A percentile compares a stretch with the other conserved stretches of the same genome.
Conservation (phyloP, 2,113 vertebrate genomes). For the Scalopus aquaticus region DNA sequence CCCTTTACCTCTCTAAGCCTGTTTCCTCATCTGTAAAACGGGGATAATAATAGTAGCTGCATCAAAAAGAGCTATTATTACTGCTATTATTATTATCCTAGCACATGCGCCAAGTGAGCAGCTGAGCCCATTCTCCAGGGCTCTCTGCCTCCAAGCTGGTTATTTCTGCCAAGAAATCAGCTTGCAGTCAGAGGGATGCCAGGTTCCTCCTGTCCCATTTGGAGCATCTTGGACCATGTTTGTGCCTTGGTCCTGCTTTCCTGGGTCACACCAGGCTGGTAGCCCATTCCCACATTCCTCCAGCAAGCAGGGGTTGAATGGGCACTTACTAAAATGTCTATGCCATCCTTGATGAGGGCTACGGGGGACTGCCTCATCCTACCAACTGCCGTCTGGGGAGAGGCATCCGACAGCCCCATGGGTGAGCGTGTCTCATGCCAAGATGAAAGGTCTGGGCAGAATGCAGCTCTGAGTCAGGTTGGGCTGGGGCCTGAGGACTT, state of each 20-base stretch:
- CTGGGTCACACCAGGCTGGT: neutral
- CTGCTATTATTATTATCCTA: neutral
- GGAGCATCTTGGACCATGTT: neutral
- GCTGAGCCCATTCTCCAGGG: neutral
- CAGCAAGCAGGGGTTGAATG: too few relatives aligned
- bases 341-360: accelerated
- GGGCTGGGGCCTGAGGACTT: neutral
- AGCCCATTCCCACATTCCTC: neutral
- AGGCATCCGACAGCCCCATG: neutral
- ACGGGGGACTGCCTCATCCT: neutral
- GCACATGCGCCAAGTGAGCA: neutral
- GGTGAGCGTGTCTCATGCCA: neutral
- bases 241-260: neutral
- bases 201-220: neutral
- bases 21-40: slow-evolving; percentile 28
- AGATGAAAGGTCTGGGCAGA: neutral
- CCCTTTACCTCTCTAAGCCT: neutral
- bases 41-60: neutral
- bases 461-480: too few relatives aligned
- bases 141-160: neutral
- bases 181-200: neutral
- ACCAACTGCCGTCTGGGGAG: neutral
- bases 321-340: neutral
- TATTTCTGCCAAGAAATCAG: neutral
- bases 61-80: neutral